Conservation (phyloP, 2,113 vertebrate genomes). For the Callopanchax toddi region DNA sequence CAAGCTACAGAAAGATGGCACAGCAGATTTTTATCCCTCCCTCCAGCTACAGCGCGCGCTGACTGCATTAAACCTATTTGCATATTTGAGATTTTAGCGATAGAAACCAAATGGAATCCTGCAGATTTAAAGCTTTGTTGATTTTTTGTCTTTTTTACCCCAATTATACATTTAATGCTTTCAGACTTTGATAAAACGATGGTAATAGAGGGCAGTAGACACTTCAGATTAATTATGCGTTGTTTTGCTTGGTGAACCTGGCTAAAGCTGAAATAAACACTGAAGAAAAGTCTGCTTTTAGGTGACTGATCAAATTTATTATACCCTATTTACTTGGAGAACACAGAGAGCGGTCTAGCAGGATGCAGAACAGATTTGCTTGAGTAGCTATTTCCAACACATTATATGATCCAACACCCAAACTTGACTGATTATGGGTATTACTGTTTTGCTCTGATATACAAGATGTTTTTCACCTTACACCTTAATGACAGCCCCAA, state of each 20-base stretch:
- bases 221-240: slow-evolving; percentile 59
- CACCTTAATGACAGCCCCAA: slow-evolving; percentile 46
- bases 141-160: slow-evolving; percentile 68
- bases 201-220: slow-evolving; percentile 62
- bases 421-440: slow-evolving; percentile 38
- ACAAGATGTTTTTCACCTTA: slow-evolving; percentile 35
- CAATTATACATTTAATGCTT: slow-evolving; percentile 72
- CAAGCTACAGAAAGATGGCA: slow-evolving; percentile 61
- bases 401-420: slow-evolving; percentile 28
- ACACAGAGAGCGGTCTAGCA: slow-evolving; percentile 37
- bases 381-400: slow-evolving; percentile 33
- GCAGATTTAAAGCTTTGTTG: slow-evolving; percentile 75
- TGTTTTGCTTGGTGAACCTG: slow-evolving; percentile 51
- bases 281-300: slow-evolving; percentile 38
- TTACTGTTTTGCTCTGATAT: slow-evolving; percentile 53
- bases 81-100: slow-evolving; percentile 76
- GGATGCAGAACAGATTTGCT: slow-evolving; percentile 30
- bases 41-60: slow-evolving; percentile 57
- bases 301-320: slow-evolving; percentile 42
- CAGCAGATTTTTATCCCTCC: slow-evolving; percentile 73
- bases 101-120: slow-evolving; percentile 70
- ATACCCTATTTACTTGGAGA: slow-evolving; percentile 33
- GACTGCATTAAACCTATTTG: slow-evolving; percentile 77
- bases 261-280: slow-evolving; percentile 52
- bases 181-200: slow-evolving; percentile 69